Evolutionary conservation across 2,113 vertebrate species (phyloP).

Genomic region (Gallinago jamesoni): DNA sequence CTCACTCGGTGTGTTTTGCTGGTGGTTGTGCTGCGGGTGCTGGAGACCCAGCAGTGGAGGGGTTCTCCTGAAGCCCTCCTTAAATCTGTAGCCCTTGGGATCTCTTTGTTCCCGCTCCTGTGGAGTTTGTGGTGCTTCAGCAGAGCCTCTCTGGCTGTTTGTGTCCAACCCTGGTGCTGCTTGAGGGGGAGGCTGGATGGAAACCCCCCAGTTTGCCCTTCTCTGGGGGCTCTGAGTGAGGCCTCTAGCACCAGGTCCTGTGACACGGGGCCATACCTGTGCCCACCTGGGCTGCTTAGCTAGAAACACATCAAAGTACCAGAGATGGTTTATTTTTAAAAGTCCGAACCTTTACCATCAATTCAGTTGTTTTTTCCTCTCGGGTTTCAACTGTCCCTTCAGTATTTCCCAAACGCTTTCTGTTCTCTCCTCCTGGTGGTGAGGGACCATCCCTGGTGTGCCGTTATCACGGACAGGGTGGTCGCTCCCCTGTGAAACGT

Average conservation of each 20-base stretch:
- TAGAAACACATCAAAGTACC: background rate
- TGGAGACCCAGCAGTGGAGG: rapidly evolving
- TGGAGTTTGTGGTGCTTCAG: background rate
- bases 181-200: background rate
- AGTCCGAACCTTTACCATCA: background rate
- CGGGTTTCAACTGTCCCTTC: background rate
- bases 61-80: background rate
- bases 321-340: background rate
- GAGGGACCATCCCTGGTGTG: background rate
- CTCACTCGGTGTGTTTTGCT: rapidly evolving
- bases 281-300: background rate
- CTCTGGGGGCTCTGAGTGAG: rapidly evolving
- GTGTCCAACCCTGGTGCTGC: background rate
- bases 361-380: background rate
- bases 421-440: background rate
- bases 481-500: background rate
- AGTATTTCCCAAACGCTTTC: background rate
- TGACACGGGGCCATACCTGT: background rate
- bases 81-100: background rate
- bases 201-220: rapidly evolving
- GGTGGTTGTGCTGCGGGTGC: background rate
- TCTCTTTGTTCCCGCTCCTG: rapidly evolving
- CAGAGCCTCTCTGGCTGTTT: rapidly evolving
- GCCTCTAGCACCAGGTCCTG: rapidly evolving
- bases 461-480: background rate